A percentile compares a stretch with the other conserved stretches of the same genome.
Conservation (phyloP, 2,113 vertebrate genomes). For the Tychaedon coryphoeus region DNA sequence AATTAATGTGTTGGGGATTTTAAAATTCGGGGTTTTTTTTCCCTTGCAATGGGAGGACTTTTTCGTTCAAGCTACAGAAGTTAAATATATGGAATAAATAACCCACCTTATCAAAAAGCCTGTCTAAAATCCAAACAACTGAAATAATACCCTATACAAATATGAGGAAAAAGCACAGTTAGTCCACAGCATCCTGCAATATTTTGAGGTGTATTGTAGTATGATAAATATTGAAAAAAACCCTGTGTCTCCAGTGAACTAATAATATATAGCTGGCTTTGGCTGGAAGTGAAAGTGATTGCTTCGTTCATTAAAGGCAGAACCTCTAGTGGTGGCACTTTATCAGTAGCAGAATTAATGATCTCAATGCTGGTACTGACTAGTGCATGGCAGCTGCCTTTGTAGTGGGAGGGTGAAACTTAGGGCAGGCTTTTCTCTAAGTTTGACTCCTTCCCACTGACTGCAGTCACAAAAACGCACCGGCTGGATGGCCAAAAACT, state of each 20-base stretch:
- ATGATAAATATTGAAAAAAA: background rate
- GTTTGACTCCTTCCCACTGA: background rate
- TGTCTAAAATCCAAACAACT: background rate
- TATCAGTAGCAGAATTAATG: background rate
- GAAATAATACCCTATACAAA: background rate
- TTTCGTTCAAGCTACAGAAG: background rate
- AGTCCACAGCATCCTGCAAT: background rate
- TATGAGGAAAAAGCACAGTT: background rate
- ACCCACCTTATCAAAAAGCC: background rate
- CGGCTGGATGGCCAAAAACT: background rate
- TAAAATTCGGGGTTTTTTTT: background rate
- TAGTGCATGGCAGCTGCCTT: background rate
- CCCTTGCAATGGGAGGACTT: background rate
- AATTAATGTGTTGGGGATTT: rapidly evolving
- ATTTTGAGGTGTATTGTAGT: background rate
- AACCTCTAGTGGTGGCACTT: background rate
- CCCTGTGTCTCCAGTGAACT: background rate
- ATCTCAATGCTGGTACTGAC: background rate
- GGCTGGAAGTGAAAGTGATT: background rate
- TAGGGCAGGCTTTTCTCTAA: background rate
- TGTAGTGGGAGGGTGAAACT: background rate
- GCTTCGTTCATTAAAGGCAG: background rate
- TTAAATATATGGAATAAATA: background rate
- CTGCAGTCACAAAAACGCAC: background rate
- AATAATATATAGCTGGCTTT: background rate